Evolutionary conservation across 2,888 invertebrate genomes (phyloP), one percentile per base, ranked within the genome.

Genomic region (Sphaerophoria taeniata): DNA sequence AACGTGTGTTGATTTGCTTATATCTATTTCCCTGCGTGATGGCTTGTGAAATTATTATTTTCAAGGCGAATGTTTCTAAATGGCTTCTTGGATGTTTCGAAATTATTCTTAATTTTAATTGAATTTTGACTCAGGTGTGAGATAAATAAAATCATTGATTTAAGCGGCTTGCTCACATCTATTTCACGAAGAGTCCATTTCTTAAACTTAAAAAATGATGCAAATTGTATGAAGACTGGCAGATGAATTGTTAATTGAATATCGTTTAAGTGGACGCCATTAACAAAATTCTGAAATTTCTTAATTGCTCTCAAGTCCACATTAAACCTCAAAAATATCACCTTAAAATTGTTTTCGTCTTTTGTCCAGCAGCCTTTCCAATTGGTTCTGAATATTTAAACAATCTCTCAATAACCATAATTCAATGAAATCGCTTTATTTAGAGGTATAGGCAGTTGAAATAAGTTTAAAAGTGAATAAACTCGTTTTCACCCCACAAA

Each of bases 341-440:
- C 34, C 16, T 34, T 14, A 33, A 63, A 33, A 63, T 49, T 9
- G 14, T 9, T 39, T 53, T 51, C n/a, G 7, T 33, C 24, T 45
- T 65, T 65, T 65, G 11, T 36, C 24, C 5, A 63, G 36, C 39
- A 39, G 31, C n/a, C 12, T 39, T 39, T 53, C 24, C 53, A 34
- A 67, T 39, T 51, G 51, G 49, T 49, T 70, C 14, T 73, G 78
- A 43, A 78, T 63, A 74, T 53, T 58, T 74, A 31, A 36, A 60
- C 36, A 70, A 55, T 5, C 14, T 34, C n/a, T 33, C 36, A 79
- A 71, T 74, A 24, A 65, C n/a, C 56, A 79, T 83, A 83, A 83
- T 45, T 82, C 63, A 56, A 45, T 16, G 6, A 45, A 78, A 82
- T 83, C 14, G 53, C 83, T 83, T 78, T 24, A 83, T 83, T 78